Evolutionary conservation across 2,113 vertebrate genomes (phyloP).

Genomic region (Raja brachyura): DNA sequence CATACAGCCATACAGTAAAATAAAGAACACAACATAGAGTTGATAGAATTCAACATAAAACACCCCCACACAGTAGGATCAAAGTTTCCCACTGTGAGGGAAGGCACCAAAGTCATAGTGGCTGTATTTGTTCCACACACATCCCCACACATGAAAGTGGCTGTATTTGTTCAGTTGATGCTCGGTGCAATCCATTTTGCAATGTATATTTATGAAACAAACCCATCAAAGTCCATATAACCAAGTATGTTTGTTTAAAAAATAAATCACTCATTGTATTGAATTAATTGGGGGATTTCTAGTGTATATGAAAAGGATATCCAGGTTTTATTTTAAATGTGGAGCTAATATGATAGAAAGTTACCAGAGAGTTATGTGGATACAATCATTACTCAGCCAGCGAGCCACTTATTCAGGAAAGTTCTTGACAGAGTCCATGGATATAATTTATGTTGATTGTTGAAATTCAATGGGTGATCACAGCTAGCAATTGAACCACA

Average conservation of each 20-base stretch:
- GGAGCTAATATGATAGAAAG: not conserved
- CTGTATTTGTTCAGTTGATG: not conserved
- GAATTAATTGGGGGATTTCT: not conserved
- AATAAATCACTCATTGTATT: not conserved
- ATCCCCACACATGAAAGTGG: not conserved
- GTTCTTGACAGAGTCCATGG: not conserved
- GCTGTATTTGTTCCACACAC: no score
- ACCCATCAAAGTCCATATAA: not conserved
- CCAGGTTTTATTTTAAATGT: not conserved
- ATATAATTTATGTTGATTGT: not conserved
- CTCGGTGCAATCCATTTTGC: not conserved
- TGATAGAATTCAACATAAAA: no score
- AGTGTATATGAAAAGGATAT: not conserved
- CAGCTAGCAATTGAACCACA: not conserved
- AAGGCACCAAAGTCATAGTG: no score
- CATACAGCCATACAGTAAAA: no score
- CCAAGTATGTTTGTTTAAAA: not conserved
- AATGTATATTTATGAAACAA: not conserved
- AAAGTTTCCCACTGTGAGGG: no score
- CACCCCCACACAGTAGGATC: no score
- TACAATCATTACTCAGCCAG: not conserved
- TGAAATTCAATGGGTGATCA: not conserved
- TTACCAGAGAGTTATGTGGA: not conserved
- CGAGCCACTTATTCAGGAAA: not conserved
- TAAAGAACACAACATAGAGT: no score